Conservation (phyloP, 2,113 vertebrate species). For the Datnioides undecimradiatus region DNA sequence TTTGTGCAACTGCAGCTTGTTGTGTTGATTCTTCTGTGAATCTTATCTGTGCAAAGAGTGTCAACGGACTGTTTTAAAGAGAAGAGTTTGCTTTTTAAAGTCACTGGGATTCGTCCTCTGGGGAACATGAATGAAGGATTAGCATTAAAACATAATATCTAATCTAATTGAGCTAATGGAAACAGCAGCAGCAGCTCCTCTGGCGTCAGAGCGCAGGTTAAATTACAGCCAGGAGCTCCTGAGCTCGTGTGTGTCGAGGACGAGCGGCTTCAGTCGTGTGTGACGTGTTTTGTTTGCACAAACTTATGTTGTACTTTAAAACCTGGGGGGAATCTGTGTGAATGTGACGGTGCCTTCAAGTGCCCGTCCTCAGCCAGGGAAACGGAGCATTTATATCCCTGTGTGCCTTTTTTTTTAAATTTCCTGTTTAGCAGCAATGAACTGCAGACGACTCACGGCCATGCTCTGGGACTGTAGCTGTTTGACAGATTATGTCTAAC, state of each 20-base stretch:
- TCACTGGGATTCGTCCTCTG: no score
- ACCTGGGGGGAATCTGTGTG: neutral
- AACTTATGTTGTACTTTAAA: neutral
- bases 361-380: neutral
- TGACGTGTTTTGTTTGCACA: no score
- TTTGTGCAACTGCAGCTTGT: neutral
- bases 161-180: slow-evolving; percentile 9
- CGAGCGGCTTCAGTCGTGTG: no score
- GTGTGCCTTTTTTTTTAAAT: neutral
- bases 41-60: neutral
- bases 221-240: slow-evolving; percentile 8
- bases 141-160: no score
- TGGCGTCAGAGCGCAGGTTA: slow-evolving; percentile 22
- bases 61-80: no score
- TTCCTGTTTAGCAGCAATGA: neutral
- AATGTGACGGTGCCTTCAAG: neutral
- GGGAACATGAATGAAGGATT: no score
- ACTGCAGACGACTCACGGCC: neutral
- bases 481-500: neutral
- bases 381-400: neutral
- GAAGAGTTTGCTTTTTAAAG: no score
- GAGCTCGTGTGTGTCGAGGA: slow-evolving; percentile 3
- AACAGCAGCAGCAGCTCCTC: neutral
- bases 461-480: neutral
- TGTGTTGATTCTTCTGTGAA: neutral